Percentiles rank a stretch among this genome's conserved stretches.
Conservation (phyloP, 92 coral and sea anemone species). For the Epizoanthus scotinus region DNA sequence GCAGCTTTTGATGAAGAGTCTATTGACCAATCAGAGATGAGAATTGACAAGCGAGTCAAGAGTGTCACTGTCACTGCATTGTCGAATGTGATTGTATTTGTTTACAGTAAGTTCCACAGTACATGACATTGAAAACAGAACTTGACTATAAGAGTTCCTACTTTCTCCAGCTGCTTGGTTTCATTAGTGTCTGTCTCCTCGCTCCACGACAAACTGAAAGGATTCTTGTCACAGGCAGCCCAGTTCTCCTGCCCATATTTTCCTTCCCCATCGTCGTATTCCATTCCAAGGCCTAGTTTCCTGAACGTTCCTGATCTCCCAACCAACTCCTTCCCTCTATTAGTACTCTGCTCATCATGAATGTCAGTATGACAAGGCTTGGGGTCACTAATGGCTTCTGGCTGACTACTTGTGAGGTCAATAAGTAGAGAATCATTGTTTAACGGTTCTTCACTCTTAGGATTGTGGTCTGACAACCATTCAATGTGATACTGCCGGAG, state of each 20-base stretch:
- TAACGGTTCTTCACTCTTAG: not conserved
- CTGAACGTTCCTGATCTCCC: not conserved
- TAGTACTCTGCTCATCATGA: not conserved
- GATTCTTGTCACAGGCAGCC: not conserved
- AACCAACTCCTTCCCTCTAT: not conserved
- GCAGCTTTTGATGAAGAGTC: too few species aligned
- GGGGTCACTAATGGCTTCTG: not conserved
- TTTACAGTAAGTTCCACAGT: not conserved
- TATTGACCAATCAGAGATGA: too few species aligned
- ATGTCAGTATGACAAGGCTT: not conserved
- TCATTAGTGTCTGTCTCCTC: not conserved
- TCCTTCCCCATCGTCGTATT: constrained; percentile 5
- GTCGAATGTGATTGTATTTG: too few species aligned
- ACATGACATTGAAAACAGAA: too few species aligned
- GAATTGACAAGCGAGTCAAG: too few species aligned
- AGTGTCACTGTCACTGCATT: too few species aligned
- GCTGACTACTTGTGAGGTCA: constrained; percentile 1
- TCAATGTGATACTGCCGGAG: not conserved
- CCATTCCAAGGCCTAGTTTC: not conserved
- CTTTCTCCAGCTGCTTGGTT: not conserved
- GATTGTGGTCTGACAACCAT: not conserved
- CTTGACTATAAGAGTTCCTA: not conserved
- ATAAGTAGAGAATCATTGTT: not conserved
- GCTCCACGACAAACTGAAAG: constrained; percentile 21
- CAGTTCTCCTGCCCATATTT: not conserved